Evolutionary conservation across 2,888 invertebrate species (phyloP).

Genomic region (Lypha dubia): DNA sequence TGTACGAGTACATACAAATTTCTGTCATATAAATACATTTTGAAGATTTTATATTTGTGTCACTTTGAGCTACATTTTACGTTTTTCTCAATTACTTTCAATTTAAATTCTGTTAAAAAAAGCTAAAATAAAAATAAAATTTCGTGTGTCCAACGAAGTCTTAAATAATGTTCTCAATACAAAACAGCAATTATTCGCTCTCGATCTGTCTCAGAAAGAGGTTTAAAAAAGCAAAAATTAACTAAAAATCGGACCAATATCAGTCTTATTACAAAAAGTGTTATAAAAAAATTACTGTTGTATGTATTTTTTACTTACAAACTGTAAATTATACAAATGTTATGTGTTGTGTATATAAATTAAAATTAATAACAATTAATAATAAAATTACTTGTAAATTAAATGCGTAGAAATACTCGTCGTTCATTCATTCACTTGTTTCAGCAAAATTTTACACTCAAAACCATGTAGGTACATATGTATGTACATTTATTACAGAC

Average conservation of each 20-base stretch:
- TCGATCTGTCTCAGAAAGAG: conserved; percentile 69
- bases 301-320: conserved; percentile 25
- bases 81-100: conserved; percentile 72
- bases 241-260: conserved; percentile 38
- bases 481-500: conserved; percentile 33
- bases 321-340: conserved; percentile 1
- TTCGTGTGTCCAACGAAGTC: conserved; percentile 66
- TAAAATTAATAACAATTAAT: conserved; percentile 20
- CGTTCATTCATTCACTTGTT: conserved; percentile 6
- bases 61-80: conserved; percentile 69
- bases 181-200: conserved; percentile 71
- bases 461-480: too few species aligned
- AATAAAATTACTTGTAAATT: conserved; percentile 11
- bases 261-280: conserved; percentile 12
- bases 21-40: conserved; percentile 47
- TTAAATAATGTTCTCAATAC: conserved; percentile 71
- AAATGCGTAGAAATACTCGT: conserved; percentile 30
- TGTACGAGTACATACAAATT: not conserved
- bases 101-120: conserved; percentile 71
- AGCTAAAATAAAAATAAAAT: too few species aligned
- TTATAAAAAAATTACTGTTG: conserved; percentile 30
- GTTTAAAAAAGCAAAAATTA: conserved; percentile 43
- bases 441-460: conserved; percentile 1
- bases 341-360: conserved; percentile 18
- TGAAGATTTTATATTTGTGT: conserved; percentile 68